A percentile compares a stretch with the other conserved stretches of the same genome.
Evolutionary conservation across 2,113 vertebrate species (phyloP).

Genomic region (Reinhardtius hippoglossoides): DNA sequence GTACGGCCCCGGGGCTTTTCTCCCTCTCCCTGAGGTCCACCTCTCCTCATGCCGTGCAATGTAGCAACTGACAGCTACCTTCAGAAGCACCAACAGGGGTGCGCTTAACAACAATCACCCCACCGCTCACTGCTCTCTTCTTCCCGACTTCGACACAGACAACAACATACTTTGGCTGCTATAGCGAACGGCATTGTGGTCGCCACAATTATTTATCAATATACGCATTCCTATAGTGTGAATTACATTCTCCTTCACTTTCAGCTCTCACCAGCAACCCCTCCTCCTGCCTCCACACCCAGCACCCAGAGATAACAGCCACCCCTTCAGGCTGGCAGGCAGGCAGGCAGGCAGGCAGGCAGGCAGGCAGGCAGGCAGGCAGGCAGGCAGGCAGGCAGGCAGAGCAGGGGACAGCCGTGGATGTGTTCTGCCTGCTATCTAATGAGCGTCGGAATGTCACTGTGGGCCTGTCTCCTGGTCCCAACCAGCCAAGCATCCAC

Average conservation of each 20-base stretch:
- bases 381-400: conserved; percentile 39
- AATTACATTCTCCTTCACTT: conserved; percentile 3
- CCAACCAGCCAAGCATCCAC: conserved; percentile 60
- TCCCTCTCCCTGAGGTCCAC: conserved; percentile 67
- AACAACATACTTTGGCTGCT: conserved; percentile 32
- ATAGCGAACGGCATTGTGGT: background rate
- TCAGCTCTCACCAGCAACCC: background rate
- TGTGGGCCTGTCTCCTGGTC: conserved; percentile 68
- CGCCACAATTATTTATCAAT: conserved; percentile 10
- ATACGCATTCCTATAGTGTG: conserved; percentile 25
- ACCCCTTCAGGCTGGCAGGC: conserved; percentile 54
- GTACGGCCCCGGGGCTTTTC: conserved; percentile 44
- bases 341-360: conserved; percentile 39
- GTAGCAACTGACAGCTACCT: conserved; percentile 67
- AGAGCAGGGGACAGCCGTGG: conserved; percentile 62
- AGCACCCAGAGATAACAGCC: conserved; percentile 61
- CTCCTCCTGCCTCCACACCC: conserved; percentile 52
- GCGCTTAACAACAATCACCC: conserved; percentile 50
- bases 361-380: conserved; percentile 50
- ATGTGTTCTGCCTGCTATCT: conserved; percentile 74
- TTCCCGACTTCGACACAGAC: conserved; percentile 25
- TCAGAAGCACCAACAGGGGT: conserved; percentile 64
- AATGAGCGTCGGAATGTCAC: conserved; percentile 78
- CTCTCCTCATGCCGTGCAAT: conserved; percentile 68
- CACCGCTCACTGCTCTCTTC: conserved; percentile 11